Percentiles rank a stretch among this genome's conserved stretches.
These are phyloP conservation scores for Propsilocerus akamusi DNA, from an alignment of 1,140 invertebrate species.

Conservation along the genomic window DNA sequence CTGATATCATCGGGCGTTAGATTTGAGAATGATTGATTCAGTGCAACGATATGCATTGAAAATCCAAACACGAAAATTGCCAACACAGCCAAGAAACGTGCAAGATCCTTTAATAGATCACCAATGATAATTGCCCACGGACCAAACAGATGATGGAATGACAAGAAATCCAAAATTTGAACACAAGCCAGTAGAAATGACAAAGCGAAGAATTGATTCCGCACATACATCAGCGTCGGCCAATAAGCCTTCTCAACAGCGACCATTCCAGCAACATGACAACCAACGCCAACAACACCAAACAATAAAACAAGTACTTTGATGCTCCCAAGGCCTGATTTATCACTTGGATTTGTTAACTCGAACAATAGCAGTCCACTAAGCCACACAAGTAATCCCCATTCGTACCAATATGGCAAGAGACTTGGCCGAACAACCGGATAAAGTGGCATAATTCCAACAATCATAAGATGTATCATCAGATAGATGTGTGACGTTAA, in stretches of 20 bases:
- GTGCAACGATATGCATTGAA: conserved; percentile 88
- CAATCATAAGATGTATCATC: conserved; percentile 78
- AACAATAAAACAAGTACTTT: conserved; percentile 83
- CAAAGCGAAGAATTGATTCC: conserved; percentile 92
- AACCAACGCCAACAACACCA: conserved; percentile 76
- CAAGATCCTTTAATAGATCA: conserved; percentile 78
- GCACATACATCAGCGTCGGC: conserved; percentile 71
- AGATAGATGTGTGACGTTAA: conserved; percentile 95
- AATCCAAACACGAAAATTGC: conserved; percentile 97
- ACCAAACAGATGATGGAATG: conserved; percentile 97
- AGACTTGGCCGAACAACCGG: conserved; percentile 53
- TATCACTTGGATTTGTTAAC: conserved; percentile 89
- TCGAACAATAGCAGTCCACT: conserved; percentile 90
- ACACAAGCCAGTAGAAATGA: conserved; percentile 90
- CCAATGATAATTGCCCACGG: conserved; percentile 92
- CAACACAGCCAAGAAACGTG: conserved; percentile 88
- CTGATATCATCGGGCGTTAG: conserved; percentile 30
- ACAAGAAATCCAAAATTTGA: conserved; percentile 89
- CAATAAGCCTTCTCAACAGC: conserved; percentile 47
- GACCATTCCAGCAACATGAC: conserved; percentile 67
- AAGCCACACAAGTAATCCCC: conserved; percentile 87
- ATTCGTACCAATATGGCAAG: conserved; percentile 85
- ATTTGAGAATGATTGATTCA: conserved; percentile 82
- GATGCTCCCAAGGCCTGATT: conserved; percentile 84
- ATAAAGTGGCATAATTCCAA: conserved; percentile 79